Percentiles rank a stretch among this genome's conserved stretches.
Conservation (phyloP, 2,888 invertebrate species). For the Leptopterna dolabrata region DNA sequence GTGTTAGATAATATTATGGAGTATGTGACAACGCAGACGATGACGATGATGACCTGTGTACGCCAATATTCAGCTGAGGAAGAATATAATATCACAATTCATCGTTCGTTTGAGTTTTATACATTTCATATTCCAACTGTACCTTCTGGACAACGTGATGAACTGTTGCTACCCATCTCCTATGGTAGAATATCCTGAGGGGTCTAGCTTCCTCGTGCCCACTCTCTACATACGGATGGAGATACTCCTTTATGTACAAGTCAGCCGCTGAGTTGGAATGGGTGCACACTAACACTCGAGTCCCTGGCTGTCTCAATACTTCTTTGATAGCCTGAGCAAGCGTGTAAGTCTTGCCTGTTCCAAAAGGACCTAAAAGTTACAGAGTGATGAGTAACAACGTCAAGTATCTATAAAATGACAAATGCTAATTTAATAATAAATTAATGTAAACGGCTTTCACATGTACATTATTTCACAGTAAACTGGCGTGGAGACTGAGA, state of each 20-base stretch:
- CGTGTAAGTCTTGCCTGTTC: conserved; percentile 89
- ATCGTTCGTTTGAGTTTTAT: too few species aligned
- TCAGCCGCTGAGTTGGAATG: conserved; percentile 90
- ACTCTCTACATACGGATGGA: conserved; percentile 79
- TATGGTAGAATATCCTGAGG: conserved; percentile 82
- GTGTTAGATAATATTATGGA: too few species aligned
- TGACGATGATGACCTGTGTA: too few species aligned
- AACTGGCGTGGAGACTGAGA: too few species aligned
- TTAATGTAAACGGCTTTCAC: not conserved
- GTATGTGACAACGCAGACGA: too few species aligned
- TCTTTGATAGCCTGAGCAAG: conserved; percentile 80
- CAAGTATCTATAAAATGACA: not conserved
- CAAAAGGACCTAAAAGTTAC: conserved; percentile 74
- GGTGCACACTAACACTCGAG: conserved; percentile 83
- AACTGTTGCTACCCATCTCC: conserved; percentile 83
- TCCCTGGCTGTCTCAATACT: conserved; percentile 73
- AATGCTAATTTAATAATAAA: not conserved
- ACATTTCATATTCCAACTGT: not conserved
- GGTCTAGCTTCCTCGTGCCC: conserved; percentile 77
- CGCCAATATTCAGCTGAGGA: too few species aligned
- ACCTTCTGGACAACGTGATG: conserved; percentile 73
- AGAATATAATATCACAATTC: too few species aligned
- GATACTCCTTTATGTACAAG: conserved; percentile 85
- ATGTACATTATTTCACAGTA: too few species aligned
- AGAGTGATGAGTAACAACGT: not conserved